Conservation (phyloP, 2,888 invertebrate genomes). For the Sinopyrophorus schimmeli region DNA sequence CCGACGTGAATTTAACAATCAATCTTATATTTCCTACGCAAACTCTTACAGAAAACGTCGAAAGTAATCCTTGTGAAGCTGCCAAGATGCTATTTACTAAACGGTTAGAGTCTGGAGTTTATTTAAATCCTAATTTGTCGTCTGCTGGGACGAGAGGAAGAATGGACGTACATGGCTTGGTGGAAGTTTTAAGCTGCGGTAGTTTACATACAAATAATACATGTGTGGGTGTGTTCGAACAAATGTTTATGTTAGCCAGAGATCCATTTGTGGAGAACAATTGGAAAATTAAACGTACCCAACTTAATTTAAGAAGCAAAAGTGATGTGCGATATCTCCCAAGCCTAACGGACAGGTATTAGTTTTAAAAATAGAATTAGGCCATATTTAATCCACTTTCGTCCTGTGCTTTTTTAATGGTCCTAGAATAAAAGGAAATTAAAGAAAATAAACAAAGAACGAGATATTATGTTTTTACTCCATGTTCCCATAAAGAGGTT, state of each 20-base stretch:
- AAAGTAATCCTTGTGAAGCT: slow-evolving; percentile 48
- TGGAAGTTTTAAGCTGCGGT: slow-evolving; percentile 64
- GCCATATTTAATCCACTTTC: too few relatives aligned
- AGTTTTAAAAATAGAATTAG: too few relatives aligned
- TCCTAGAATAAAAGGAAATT: slow-evolving; percentile 6
- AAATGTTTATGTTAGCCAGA: slow-evolving; percentile 64
- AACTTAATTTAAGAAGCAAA: slow-evolving; percentile 55
- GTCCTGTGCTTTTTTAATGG: slow-evolving; percentile 8
- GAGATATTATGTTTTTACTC: slow-evolving; percentile 17
- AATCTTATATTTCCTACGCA: slow-evolving; percentile 41
- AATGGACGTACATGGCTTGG: slow-evolving; percentile 65
- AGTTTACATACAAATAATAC: slow-evolving; percentile 60
- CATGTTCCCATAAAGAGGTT: slow-evolving; percentile 29
- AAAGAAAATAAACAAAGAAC: too few relatives aligned
- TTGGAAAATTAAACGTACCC: slow-evolving; percentile 68
- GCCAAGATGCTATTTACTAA: slow-evolving; percentile 50
- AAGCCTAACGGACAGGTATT: too few relatives aligned
- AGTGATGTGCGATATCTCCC: slow-evolving; percentile 35
- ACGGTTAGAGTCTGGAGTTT: slow-evolving; percentile 55
- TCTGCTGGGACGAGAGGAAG: slow-evolving; percentile 62
- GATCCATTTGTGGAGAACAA: slow-evolving; percentile 66
- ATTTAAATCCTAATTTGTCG: slow-evolving; percentile 64
- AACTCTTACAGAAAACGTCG: slow-evolving; percentile 41
- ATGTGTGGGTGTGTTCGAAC: slow-evolving; percentile 67
- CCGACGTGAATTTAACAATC: slow-evolving; percentile 55